Percentiles rank a stretch among this genome's conserved stretches.
These are phyloP conservation scores for Chironomus riparius DNA, from an alignment of 2,888 invertebrate genomes.

Conservation along the genomic window DNA sequence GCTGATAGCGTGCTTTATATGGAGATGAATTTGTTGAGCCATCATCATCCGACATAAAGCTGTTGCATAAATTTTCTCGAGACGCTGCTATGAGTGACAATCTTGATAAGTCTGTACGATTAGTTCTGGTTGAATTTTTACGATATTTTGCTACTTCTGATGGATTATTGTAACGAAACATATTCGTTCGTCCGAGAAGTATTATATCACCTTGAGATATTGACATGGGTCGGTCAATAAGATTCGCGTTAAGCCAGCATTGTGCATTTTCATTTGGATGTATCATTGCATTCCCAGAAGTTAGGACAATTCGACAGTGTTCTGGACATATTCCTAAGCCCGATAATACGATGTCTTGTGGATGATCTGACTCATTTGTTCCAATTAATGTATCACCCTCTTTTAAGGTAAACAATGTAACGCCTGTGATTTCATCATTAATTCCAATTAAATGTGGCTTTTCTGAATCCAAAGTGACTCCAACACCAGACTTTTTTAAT, in stretches of 20 bases:
- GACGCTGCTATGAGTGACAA: conserved; percentile 69
- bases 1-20: conserved; percentile 36
- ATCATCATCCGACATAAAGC: conserved; percentile 29
- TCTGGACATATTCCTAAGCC: conserved; percentile 69
- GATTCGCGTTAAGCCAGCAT: conserved; percentile 75
- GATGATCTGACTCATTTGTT: conserved; percentile 54
- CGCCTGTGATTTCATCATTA: conserved; percentile 86
- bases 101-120: conserved; percentile 66
- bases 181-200: conserved; percentile 65
- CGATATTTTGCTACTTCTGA: conserved; percentile 77
- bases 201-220: conserved; percentile 75
- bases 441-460: conserved; percentile 88
- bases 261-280: conserved; percentile 62
- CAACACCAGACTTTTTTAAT: conserved; percentile 75
- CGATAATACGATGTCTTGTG: conserved; percentile 67
- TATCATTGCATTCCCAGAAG: conserved; percentile 63
- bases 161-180: conserved; percentile 84
- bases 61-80: conserved; percentile 53
- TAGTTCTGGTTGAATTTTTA: conserved; percentile 57
- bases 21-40: conserved; percentile 33
- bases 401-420: conserved; percentile 81
- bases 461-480: conserved; percentile 82
- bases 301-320: conserved; percentile 66
- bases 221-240: conserved; percentile 66
- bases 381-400: conserved; percentile 83